Conservation (phyloP, 92 coral and sea anemone genomes). For the Metridium senile region DNA sequence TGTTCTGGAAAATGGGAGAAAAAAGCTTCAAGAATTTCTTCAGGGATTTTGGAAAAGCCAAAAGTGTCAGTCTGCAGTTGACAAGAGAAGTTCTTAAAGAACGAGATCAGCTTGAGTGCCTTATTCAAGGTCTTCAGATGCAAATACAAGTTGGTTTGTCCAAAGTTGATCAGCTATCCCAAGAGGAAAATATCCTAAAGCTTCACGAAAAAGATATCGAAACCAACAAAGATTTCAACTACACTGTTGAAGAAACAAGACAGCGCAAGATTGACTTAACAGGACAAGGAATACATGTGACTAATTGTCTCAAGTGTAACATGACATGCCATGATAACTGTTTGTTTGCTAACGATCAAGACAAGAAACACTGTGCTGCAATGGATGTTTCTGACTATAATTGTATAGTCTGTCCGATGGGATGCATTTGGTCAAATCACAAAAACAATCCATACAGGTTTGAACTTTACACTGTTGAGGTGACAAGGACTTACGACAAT, state of each 20-base stretch:
- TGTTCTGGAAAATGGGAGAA: conserved; percentile 53
- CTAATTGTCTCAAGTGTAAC: conserved; percentile 47
- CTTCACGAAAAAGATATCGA: conserved; percentile 35
- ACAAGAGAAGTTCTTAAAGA: conserved; percentile 36
- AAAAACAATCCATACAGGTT: conserved; percentile 26
- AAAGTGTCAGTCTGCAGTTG: conserved; percentile 31
- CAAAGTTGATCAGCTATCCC: conserved; percentile 36
- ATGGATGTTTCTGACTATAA: conserved; percentile 1
- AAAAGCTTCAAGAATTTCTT: conserved; percentile 20
- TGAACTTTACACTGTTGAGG: conserved; percentile 9
- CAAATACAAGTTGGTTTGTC: conserved; percentile 26
- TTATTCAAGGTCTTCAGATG: conserved; percentile 20
- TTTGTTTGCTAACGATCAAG: conserved; percentile 8
- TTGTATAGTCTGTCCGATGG: conserved; percentile 36
- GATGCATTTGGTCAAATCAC: conserved; percentile 34
- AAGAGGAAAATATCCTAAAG: conserved; percentile 24
- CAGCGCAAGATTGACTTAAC: conserved; percentile 9
- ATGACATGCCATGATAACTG: conserved; percentile 38
- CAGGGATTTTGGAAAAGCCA: background rate
- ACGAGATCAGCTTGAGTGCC: conserved; percentile 23
- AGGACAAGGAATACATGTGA: conserved; percentile 20
- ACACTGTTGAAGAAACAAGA: conserved; percentile 1
- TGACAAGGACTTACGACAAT: conserved; percentile 6
- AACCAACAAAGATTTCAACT: conserved; percentile 35
- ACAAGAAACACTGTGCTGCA: conserved; percentile 15